Conservation (phyloP, 2,113 vertebrate genomes). For the Crotalus viridis region DNA sequence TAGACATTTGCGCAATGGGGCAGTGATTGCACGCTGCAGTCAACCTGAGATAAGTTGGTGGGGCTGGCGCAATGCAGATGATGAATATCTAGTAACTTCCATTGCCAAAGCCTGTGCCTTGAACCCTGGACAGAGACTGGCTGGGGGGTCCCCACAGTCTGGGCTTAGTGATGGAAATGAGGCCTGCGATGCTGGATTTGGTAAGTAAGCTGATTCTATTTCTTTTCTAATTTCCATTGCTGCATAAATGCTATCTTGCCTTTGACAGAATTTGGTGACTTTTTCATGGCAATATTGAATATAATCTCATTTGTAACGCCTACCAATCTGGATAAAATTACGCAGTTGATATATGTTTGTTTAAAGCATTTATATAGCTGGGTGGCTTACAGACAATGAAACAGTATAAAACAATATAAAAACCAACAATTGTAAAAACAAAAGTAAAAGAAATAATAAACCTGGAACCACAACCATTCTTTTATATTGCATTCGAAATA, state of each 20-base stretch:
- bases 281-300: neutral
- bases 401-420: neutral
- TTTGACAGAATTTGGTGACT: neutral
- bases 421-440: neutral
- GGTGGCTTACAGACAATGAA: neutral
- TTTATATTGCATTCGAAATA: neutral
- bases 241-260: neutral
- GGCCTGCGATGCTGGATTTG: constrained; percentile 87
- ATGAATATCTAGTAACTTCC: constrained; percentile 94
- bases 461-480: neutral
- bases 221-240: neutral
- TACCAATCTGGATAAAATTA: too few species aligned
- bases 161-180: constrained; percentile 79
- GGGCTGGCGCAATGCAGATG: constrained; percentile 97
- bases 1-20: constrained; percentile 90
- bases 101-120: constrained; percentile 96
- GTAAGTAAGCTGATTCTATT: constrained; percentile 66
- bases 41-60: constrained; percentile 99
- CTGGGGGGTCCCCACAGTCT: constrained; percentile 40
- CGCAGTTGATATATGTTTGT: neutral
- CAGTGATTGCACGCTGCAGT: constrained; percentile 94
- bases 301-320: neutral
- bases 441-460: neutral
- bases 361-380: neutral
- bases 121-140: constrained; percentile 72